Evolutionary conservation across 2,797 vertebrate species (phyloP).

Genomic region (Labroides dimidiatus): DNA sequence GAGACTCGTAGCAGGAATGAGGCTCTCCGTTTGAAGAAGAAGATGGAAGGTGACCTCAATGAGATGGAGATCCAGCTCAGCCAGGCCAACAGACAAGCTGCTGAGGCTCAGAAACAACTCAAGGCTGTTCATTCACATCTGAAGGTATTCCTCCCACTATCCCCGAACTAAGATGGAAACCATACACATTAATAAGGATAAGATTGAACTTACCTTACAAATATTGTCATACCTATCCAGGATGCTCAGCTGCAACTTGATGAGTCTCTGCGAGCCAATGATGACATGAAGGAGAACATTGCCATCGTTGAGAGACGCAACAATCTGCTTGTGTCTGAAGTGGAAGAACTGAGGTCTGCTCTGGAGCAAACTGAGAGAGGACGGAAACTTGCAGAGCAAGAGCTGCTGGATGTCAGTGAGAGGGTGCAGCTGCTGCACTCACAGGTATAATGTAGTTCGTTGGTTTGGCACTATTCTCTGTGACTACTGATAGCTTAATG

Average conservation of each 20-base stretch:
- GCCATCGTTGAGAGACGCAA: constrained; percentile 90
- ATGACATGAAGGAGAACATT: constrained; percentile 91
- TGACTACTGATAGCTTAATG: background rate
- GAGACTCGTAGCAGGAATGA: constrained; percentile 83
- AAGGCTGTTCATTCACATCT: constrained; percentile 81
- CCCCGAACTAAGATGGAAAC: background rate
- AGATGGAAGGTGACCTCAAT: constrained; percentile 90
- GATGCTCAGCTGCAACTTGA: constrained; percentile 89
- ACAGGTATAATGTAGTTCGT: constrained; percentile 77
- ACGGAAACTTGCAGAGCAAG: constrained; percentile 90
- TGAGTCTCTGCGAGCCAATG: constrained; percentile 77
- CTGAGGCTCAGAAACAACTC: constrained; percentile 87
- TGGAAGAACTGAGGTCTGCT: constrained; percentile 83
- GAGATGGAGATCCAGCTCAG: constrained; percentile 90
- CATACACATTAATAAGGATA: no score
- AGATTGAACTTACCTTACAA: background rate
- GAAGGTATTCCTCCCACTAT: constrained; percentile 71
- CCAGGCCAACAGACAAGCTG: constrained; percentile 81
- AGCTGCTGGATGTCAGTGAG: constrained; percentile 89
- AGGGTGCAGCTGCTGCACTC: constrained; percentile 92
- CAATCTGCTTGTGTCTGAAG: constrained; percentile 87
- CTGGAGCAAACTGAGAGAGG: constrained; percentile 87
- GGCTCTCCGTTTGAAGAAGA: constrained; percentile 82
- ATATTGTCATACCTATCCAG: constrained; percentile 53
- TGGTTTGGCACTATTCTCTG: background rate